phyloP scores from a whole-genome alignment of 2,797 vertebrate genomes.

The Triplophysa bombifrons region DNA sequence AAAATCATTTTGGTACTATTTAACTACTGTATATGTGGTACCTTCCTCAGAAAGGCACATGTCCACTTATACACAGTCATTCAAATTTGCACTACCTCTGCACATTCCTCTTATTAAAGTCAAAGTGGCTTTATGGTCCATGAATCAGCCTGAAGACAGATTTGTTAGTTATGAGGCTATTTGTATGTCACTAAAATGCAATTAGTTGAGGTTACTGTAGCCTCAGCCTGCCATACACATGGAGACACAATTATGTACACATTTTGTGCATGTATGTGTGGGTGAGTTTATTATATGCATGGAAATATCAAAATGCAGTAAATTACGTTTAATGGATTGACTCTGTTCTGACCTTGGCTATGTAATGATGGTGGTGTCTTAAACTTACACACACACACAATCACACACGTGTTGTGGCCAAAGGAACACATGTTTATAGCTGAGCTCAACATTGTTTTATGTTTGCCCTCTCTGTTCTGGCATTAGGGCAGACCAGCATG shows the following conservation, averaged over 20 bases:
- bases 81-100: background rate
- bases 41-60: background rate
- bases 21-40: too few species aligned
- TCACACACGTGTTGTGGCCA: constrained; percentile 22
- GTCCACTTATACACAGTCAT: background rate
- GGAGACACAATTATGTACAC: background rate
- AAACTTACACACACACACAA: background rate
- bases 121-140: constrained; percentile 63
- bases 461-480: constrained; percentile 30
- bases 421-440: constrained; percentile 49
- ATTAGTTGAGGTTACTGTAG: constrained; percentile 54
- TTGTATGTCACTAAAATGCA: constrained; percentile 64
- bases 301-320: constrained; percentile 21
- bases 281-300: constrained; percentile 21
- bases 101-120: constrained; percentile 14
- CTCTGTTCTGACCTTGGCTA: constrained; percentile 35
- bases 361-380: constrained; percentile 21
- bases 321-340: constrained; percentile 30
- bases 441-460: constrained; percentile 44
- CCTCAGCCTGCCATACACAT: background rate
- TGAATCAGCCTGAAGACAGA: constrained; percentile 63
- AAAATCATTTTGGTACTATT: background rate
- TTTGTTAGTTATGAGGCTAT: constrained; percentile 67
- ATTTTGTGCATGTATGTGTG: background rate
- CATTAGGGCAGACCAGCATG: constrained; percentile 25